Conservation (phyloP, 2,113 vertebrate species). For the Rostratula benghalensis region DNA sequence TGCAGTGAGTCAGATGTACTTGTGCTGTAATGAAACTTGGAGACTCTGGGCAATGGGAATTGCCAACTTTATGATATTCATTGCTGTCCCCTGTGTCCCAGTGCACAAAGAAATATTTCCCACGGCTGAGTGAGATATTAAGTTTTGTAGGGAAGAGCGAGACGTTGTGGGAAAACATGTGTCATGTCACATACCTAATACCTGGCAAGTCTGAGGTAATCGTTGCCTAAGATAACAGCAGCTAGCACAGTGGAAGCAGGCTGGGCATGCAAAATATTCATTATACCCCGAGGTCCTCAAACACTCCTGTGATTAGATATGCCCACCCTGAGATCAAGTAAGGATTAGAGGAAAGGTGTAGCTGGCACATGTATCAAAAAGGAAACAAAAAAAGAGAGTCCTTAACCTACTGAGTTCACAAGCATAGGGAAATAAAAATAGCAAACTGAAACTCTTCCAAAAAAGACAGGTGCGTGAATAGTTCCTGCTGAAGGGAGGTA, state of each 20-base stretch:
- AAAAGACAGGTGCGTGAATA: constrained; percentile 70
- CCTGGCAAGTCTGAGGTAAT: constrained; percentile 6
- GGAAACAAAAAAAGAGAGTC: not conserved
- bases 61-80: not conserved
- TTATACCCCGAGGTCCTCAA: constrained; percentile 13
- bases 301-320: not conserved
- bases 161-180: constrained; percentile 29
- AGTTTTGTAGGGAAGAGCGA: not conserved
- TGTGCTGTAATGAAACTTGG: not conserved
- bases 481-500: not conserved
- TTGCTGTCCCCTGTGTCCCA: not conserved
- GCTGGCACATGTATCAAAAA: constrained; percentile 25
- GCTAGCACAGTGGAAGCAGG: not conserved
- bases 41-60: not conserved
- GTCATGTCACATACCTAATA: constrained; percentile 22
- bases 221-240: not conserved
- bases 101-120: not conserved
- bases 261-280: constrained; percentile 19
- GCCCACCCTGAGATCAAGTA: not conserved
- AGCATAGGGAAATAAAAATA: constrained; percentile 56
- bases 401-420: not conserved
- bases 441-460: constrained; percentile 62
- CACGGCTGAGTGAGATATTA: not conserved
- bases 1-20: not conserved
- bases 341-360: not conserved